Base-by-base conservation (phyloP, 2,113 vertebrate species). In the Atherinomorus stipes region DNA sequence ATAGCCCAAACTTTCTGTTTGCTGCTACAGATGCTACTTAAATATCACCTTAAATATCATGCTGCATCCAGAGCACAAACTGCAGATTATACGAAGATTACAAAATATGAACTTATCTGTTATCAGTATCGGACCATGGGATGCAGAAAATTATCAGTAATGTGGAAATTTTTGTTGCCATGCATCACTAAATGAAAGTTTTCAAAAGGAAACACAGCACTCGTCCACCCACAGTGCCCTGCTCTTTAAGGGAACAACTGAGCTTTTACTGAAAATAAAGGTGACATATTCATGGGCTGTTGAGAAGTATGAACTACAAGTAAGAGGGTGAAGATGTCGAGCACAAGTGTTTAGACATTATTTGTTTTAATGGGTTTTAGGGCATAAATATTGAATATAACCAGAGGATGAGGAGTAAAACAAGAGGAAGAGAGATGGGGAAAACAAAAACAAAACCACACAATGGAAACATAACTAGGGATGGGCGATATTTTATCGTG, bases 231-330 rank as follows among this genome's bases (percentile, higher is more conserved):
- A 42, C 34, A 45, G 11, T 21, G 18, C 28, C 34, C 53, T 23
- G 34, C 19, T 49, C 54, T 26, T 54, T 69, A 18, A 57, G 23
- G 21, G 49, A 57, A 64, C 62, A 54, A 63, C 34, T 44, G 23
- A 23, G 40, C 21, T 12, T 64, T 53, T 3, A 23, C 42, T 37
- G 8, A 51, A 64, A 53, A 60, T 28, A 23, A 71, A 71, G 71
- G 28, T 38, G 52, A 56, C 57, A 62, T 15, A 63, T 76, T 13
- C 57, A 54, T 76, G n/a, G 25, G 50, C 23, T 37, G 23, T 12
- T 42, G 68, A 28, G 47, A 11, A 5, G 25, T 38, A 25, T 3
- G 21, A 28, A n/a, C 28, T 18, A 28, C 18, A 12, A 42, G 45
- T 16, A 15, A 45, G 2, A 47, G 0, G 22, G 22, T 26, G 58